Percentiles rank a stretch among this genome's conserved stretches.
Evolutionary conservation across 1,140 invertebrate species (phyloP).

Genomic region (Choristoneura fumiferana): DNA sequence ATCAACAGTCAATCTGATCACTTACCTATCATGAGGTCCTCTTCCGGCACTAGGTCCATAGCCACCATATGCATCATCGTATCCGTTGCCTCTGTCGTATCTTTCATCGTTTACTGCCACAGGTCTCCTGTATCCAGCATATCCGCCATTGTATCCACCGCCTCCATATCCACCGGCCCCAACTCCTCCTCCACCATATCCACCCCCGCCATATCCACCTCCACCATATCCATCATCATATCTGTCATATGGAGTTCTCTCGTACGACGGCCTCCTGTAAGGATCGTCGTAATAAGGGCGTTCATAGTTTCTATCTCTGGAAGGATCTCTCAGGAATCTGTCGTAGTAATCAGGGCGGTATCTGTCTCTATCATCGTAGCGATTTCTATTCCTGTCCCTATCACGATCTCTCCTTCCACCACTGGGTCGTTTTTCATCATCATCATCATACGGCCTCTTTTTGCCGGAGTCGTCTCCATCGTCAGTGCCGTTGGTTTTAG

Average conservation of each 20-base stretch:
- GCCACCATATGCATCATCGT: slow-evolving; percentile 47
- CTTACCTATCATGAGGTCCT: slow-evolving; percentile 67
- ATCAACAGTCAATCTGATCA: too few species aligned
- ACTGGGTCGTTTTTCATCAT: slow-evolving; percentile 42
- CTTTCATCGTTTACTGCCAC: slow-evolving; percentile 53
- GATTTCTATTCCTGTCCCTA: slow-evolving; percentile 56
- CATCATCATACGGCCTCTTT: slow-evolving; percentile 45
- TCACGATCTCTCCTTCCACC: slow-evolving; percentile 31
- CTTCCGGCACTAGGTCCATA: slow-evolving; percentile 58
- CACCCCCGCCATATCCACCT: slow-evolving; percentile 48
- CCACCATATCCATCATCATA: slow-evolving; percentile 58
- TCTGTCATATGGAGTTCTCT: slow-evolving; percentile 49
- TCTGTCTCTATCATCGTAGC: slow-evolving; percentile 64
- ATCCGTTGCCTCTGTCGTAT: slow-evolving; percentile 62
- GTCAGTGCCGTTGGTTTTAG: slow-evolving; percentile 51
- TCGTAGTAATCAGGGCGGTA: slow-evolving; percentile 62
- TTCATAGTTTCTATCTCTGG: slow-evolving; percentile 27
- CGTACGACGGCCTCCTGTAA: slow-evolving; percentile 50
- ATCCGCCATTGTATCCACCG: slow-evolving; percentile 47
- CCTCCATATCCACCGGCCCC: slow-evolving; percentile 57
- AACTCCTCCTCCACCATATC: slow-evolving; percentile 52
- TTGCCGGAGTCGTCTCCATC: slow-evolving; percentile 49
- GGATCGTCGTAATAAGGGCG: slow-evolving; percentile 49
- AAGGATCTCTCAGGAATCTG: slow-evolving; percentile 23
- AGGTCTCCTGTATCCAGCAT: slow-evolving; percentile 65